phyloP scores from a whole-genome alignment of 1,140 invertebrate genomes.

The Drosophila ironensis region DNA sequence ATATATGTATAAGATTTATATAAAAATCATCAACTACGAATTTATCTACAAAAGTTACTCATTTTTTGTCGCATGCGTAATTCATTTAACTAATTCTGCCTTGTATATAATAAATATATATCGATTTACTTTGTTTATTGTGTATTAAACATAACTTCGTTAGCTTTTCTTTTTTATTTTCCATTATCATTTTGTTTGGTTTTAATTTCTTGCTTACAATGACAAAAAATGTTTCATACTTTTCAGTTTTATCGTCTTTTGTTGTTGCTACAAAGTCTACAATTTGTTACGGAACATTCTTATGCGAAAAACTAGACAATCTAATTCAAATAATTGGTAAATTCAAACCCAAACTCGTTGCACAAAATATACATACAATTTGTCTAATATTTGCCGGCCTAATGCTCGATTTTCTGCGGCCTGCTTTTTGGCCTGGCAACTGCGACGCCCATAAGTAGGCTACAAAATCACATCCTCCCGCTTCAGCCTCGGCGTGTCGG shows the following conservation, averaged over 20 bases:
- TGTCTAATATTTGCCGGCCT: slow-evolving; percentile 13
- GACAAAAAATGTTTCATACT: slow-evolving; percentile 64
- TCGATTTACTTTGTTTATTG: slow-evolving; percentile 41
- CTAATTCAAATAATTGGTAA: slow-evolving; percentile 23
- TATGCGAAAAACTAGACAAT: slow-evolving; percentile 60
- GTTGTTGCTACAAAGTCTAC: slow-evolving; percentile 77
- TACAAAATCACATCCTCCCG: neutral
- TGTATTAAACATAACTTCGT: slow-evolving; percentile 71
- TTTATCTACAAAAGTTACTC: slow-evolving; percentile 76
- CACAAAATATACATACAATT: slow-evolving; percentile 30
- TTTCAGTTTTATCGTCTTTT: slow-evolving; percentile 79
- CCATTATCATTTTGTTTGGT: slow-evolving; percentile 7
- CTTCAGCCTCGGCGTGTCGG: neutral
- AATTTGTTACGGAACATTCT: slow-evolving; percentile 78
- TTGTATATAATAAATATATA: slow-evolving; percentile 63
- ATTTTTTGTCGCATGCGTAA: slow-evolving; percentile 47
- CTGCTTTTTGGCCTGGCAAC: slow-evolving; percentile 46
- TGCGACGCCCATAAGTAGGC: slow-evolving; percentile 46
- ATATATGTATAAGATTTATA: slow-evolving; percentile 58
- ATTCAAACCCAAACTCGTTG: slow-evolving; percentile 51
- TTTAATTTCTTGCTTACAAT: slow-evolving; percentile 30
- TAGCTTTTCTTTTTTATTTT: slow-evolving; percentile 29
- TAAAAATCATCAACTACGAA: slow-evolving; percentile 76
- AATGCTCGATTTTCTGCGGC: slow-evolving; percentile 16
- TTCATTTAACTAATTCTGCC: slow-evolving; percentile 57